phyloP scores from a whole-genome alignment of 2,797 vertebrate species.

The Scolopax bukidnonensis region DNA sequence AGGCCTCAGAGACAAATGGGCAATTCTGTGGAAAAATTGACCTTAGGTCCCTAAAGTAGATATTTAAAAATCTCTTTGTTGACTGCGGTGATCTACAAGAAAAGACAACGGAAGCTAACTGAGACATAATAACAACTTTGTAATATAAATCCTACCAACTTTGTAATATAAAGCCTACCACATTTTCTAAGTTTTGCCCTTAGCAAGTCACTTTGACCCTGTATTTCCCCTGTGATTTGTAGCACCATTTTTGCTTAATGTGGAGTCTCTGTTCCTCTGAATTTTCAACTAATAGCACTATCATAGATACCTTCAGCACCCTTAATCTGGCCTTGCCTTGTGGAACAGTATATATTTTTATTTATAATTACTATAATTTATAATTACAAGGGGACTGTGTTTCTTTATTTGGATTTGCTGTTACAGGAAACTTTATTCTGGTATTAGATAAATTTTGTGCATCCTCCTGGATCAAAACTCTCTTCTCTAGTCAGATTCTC shows the following conservation, averaged over 20 bases:
- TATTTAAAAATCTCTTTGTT: not conserved
- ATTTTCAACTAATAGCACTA: not conserved
- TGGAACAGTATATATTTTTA: not conserved
- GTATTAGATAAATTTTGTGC: not conserved
- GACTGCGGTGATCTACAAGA: not conserved
- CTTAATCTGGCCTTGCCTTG: not conserved
- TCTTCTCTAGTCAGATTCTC: not conserved
- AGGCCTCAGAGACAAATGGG: not conserved
- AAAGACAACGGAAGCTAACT: not conserved
- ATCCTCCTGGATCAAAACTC: not conserved
- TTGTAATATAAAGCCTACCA: not conserved
- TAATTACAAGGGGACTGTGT: accelerated
- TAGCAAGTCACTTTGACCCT: not conserved
- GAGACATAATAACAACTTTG: not conserved
- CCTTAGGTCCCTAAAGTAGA: not conserved
- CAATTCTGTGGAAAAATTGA: not conserved
- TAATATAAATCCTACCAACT: not conserved
- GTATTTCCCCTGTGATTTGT: not conserved
- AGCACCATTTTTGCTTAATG: not conserved
- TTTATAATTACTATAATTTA: not conserved
- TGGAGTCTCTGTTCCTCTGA: not conserved
- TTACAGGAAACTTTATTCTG: not conserved
- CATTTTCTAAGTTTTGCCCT: not conserved
- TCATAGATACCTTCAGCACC: not conserved
- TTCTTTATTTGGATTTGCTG: not conserved